Evolutionary conservation across 2,797 vertebrate species (phyloP), one percentile per base, ranked within the genome.

Genomic region (Manis crassicaudata): DNA sequence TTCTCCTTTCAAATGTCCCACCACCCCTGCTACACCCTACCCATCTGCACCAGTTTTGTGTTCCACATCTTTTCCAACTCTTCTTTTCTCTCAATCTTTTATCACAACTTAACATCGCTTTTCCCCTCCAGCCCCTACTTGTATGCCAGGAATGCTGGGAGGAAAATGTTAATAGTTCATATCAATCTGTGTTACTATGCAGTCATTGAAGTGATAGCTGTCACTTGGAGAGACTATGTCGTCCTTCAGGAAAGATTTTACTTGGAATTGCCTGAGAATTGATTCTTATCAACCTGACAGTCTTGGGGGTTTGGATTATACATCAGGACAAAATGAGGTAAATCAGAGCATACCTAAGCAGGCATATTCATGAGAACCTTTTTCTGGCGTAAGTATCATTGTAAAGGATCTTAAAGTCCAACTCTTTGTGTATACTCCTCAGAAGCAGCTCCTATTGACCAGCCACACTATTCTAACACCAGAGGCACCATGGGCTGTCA

Each of bases 1-100:
- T 11, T 40, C 35, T 67, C 75, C 2, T 2, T 46, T 92, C 43
- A 20, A 14, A 7, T 7, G 1, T 29, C 14, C 25, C 12, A 18
- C 12, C 7, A 1, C 2, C 2, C 18, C n/a, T 56, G 35, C 43
- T 5, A 0, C 14, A 0, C 14, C 40, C 12, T 23, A 6, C 16
- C 60, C 65, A 12, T 10, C 10, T 17, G 35, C 13, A 27, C 56
- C 43, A 11, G 7, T 5, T 58, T 77, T 13, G 6, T 54, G 29
- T 37, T 27, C 50, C 32, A n/a, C 2, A 5, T 40, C 14, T 65
- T 96, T 52, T 32, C 18, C 14, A 50, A 16, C 60, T 75, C 32
- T 32, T 10, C 23, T 76, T 72, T 73, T 63, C 21, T 43, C n/a
- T 93, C 54, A 35, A 54, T 63, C 29, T 14, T 14, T 63, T 32